Conservation (phyloP, 2,888 invertebrate species). For the Plagodis dolabraria region DNA sequence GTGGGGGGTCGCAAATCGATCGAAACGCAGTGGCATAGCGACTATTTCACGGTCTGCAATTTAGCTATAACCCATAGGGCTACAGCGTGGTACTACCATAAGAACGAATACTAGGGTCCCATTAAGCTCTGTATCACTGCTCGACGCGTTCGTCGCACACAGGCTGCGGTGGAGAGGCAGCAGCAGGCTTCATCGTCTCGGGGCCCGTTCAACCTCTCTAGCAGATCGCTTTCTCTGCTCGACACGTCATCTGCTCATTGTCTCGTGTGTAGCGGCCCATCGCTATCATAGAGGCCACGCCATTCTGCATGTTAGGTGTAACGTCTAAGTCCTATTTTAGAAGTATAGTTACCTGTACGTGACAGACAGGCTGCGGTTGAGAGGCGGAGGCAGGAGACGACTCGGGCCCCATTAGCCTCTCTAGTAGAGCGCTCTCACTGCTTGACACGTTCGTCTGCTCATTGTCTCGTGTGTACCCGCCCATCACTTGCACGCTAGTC, state of each 20-base stretch:
- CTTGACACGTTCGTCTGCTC: conserved; percentile 76
- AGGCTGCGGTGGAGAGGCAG: too few relatives aligned
- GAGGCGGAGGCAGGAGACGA: conserved; percentile 48
- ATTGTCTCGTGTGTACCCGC: conserved; percentile 67
- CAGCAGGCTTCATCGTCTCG: too few relatives aligned
- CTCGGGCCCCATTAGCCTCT: conserved; percentile 71
- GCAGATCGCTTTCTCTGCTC: conserved; percentile 72
- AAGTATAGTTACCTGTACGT: conserved; percentile 64
- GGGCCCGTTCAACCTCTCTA: too few relatives aligned
- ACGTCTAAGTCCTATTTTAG: too few relatives aligned
- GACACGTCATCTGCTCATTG: conserved; percentile 75
- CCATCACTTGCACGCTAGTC: conserved; percentile 65
- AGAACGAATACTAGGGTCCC: conserved; percentile 51
- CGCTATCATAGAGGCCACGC: conserved; percentile 61
- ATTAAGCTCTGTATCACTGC: conserved; percentile 77
- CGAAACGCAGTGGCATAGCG: too few relatives aligned
- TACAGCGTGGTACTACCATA: too few relatives aligned
- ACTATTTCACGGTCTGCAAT: too few relatives aligned
- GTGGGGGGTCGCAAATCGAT: too few relatives aligned
- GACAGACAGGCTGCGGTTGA: conserved; percentile 69
- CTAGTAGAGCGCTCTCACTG: conserved; percentile 74
- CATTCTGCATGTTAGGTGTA: conserved; percentile 35
- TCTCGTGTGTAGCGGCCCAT: conserved; percentile 71
- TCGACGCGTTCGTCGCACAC: too few relatives aligned
- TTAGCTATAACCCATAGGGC: too few relatives aligned